Conservation (phyloP, 2,113 vertebrate species). For the Smithornis capensis region DNA sequence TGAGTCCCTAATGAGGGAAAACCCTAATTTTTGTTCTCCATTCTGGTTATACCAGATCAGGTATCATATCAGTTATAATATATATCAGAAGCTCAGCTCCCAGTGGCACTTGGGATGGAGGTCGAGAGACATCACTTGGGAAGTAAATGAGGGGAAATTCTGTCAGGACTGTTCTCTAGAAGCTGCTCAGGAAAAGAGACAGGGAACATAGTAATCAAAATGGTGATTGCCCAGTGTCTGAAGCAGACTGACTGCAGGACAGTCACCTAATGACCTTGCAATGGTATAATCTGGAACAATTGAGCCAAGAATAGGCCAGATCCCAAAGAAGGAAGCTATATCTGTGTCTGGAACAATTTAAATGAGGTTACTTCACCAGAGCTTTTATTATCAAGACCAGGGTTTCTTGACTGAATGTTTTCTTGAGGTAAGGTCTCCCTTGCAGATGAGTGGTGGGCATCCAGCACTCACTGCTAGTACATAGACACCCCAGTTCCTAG, state of each 20-base stretch:
- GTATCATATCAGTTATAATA: too few relatives aligned
- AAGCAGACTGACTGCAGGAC: neutral
- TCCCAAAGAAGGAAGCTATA: neutral
- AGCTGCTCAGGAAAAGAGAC: neutral
- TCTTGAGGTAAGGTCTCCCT: neutral
- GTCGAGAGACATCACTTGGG: neutral
- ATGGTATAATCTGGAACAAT: neutral
- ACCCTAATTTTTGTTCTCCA: neutral
- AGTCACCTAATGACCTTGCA: neutral
- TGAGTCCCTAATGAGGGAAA: accelerated
- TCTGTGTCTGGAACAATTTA: neutral
- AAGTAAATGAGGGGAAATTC: neutral
- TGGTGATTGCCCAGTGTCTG: neutral
- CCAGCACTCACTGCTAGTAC: neutral
- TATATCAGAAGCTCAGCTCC: neutral
- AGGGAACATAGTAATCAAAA: neutral
- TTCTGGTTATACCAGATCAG: neutral
- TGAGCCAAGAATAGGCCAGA: neutral
- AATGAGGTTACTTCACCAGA: neutral
- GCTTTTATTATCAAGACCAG: neutral
- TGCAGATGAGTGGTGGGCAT: neutral
- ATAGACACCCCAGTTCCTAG: accelerated
- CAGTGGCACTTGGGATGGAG: neutral
- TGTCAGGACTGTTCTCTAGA: neutral
- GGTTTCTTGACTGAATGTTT: neutral